Evolutionary conservation across 1,140 invertebrate species (phyloP).

Genomic region (Calephelis nemesis): DNA sequence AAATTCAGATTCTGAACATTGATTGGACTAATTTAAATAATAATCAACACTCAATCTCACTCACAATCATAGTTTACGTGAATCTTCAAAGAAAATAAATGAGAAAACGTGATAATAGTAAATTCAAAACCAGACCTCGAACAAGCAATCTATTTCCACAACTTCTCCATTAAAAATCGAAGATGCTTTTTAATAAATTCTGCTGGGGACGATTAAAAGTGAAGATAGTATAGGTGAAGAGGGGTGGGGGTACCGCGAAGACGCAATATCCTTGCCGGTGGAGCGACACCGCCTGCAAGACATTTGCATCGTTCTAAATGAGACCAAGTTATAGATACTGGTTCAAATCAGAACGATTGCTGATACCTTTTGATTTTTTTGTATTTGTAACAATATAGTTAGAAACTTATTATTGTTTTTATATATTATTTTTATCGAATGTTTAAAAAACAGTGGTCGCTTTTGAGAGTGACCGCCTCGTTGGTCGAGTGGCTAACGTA

Average conservation of each 20-base stretch:
- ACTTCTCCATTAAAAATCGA: conserved; percentile 44
- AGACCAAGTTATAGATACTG: conserved; percentile 64
- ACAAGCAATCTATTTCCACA: conserved; percentile 24
- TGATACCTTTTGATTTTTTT: conserved; percentile 33
- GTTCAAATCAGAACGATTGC: conserved; percentile 39
- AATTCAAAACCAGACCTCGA: conserved; percentile 20
- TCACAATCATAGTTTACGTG: too few relatives aligned
- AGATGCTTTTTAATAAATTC: conserved; percentile 65
- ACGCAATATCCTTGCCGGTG: conserved; percentile 59
- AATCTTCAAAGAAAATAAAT: conserved; percentile 5
- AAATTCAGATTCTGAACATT: too few relatives aligned
- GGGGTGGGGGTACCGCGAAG: conserved; percentile 36
- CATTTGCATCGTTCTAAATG: conserved; percentile 68
- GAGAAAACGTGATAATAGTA: conserved; percentile 23
- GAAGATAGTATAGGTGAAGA: conserved; percentile 52
- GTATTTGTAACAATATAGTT: background rate
- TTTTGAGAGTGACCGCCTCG: too few relatives aligned
- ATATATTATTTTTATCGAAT: too few relatives aligned
- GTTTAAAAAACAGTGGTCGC: too few relatives aligned
- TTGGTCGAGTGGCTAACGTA: too few relatives aligned
- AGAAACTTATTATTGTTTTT: too few relatives aligned
- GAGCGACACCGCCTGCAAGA: conserved; percentile 51
- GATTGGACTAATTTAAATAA: too few relatives aligned
- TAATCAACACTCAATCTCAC: too few relatives aligned
- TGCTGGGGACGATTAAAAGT: conserved; percentile 58